These are phyloP conservation scores for Drosophila macrospina DNA, from an alignment of 2,888 invertebrate genomes.

Conservation along the genomic window DNA sequence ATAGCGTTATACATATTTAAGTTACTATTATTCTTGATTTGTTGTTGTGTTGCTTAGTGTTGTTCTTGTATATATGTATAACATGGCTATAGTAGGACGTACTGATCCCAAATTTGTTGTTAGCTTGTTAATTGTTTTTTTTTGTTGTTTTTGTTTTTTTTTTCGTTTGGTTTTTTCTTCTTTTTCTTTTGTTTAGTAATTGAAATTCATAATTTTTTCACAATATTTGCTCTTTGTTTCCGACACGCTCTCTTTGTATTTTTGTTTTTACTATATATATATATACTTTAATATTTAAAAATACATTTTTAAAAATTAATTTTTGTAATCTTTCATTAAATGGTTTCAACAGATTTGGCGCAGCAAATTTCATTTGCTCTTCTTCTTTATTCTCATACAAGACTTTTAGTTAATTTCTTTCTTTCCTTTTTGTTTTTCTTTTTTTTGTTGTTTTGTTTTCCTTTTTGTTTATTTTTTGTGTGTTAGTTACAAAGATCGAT, in stretches of 20 bases:
- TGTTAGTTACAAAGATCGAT: slow-evolving; percentile 54
- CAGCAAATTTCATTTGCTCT: slow-evolving; percentile 81
- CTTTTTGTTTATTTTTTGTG: slow-evolving; percentile 33
- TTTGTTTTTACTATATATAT: slow-evolving; percentile 66
- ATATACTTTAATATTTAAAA: slow-evolving; percentile 74
- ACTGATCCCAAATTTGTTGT: slow-evolving; percentile 83
- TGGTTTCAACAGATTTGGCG: slow-evolving; percentile 80
- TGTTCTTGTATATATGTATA: slow-evolving; percentile 63
- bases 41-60: slow-evolving; percentile 59
- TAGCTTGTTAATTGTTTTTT: slow-evolving; percentile 66
- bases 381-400: slow-evolving; percentile 61
- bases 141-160: slow-evolving; percentile 15
- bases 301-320: slow-evolving; percentile 78
- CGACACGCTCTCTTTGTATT: slow-evolving; percentile 72
- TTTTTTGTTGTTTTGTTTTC: slow-evolving; percentile 21
- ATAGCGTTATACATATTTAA: slow-evolving; percentile 69
- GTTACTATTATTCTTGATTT: slow-evolving; percentile 66
- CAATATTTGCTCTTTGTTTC: slow-evolving; percentile 80
- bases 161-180: slow-evolving; percentile 11
- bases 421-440: slow-evolving; percentile 20
- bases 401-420: slow-evolving; percentile 61
- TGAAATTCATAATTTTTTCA: slow-evolving; percentile 82
- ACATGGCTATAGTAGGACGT: slow-evolving; percentile 83
- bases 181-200: slow-evolving; percentile 66
- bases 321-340: slow-evolving; percentile 75